Evolutionary conservation across 30 jellyfish, hydroid and myxozoan genomes (phyloP), one percentile per base, ranked within the genome.

Genomic region (Chrysaora quinquecirrha): DNA sequence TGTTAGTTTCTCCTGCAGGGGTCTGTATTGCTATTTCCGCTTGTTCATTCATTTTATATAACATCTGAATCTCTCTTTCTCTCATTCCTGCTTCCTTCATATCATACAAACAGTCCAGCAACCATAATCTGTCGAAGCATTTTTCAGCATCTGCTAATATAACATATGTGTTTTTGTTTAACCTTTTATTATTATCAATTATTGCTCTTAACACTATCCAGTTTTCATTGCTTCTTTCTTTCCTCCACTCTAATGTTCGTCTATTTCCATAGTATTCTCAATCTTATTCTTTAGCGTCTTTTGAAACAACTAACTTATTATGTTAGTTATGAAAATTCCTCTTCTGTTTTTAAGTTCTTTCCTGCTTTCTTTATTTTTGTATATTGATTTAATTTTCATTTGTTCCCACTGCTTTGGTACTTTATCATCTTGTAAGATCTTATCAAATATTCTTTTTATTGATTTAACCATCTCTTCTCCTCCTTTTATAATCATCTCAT

Each of bases 81-180:
- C 93, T 82, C 52, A 82, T 67, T 19, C 87, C 80, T 38, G 79
- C 87, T 47, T 49, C 81, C 3, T 71, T 23, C 60, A 83, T 52
- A 30, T 49, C 64, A 0, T 70, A 62, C 25, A 83, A 62, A 34
- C 81, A 71, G 49, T 83, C 94, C 48, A 49, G 64, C 46, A 83
- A 34, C 87, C 94, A 70, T 10, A 83, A 46, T 30, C 21, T 83
- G 73, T 69, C 94, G 28, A 83, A 83, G 58, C 94, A 83, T 1
- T 69, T 80, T 31, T 83, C 94, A 1, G 87, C 87, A 29, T 72
- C 72, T 29, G 80, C 87, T 20, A 69, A 6, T 14, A 83, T 49
- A 16, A 71, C 31, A 35, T 70, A 83, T 1, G 81, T 83, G 14
- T 71, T 48, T 20, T 52, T 54, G 12, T 34, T 49, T 34, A 58